Evolutionary conservation across 2,113 vertebrate species (phyloP).

Genomic region (Vulpes lagopus): DNA sequence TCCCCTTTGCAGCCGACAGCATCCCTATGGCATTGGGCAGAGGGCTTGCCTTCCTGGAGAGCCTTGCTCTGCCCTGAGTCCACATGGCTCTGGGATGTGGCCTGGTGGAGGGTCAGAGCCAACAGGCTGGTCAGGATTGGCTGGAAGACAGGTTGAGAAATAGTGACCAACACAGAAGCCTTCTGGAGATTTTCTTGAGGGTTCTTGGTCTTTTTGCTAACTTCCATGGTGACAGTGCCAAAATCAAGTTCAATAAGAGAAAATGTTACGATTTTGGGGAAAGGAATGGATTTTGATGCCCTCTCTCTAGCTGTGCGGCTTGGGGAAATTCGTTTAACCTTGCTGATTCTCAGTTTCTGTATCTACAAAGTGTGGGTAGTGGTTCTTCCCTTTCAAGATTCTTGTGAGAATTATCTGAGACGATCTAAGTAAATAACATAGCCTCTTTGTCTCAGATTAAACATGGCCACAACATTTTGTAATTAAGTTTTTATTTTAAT

Average conservation of each 20-base stretch:
- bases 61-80: neutral
- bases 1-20: neutral
- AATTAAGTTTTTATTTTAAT: neutral
- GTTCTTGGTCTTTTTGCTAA: neutral
- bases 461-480: neutral
- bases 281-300: neutral
- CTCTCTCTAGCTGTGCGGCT: neutral
- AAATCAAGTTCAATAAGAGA: neutral
- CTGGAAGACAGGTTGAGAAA: neutral
- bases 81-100: fast-evolving
- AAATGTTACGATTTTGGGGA: no score
- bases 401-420: neutral
- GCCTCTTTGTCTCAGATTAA: neutral
- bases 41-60: neutral
- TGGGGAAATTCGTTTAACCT: neutral
- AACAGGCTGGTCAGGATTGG: neutral
- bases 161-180: neutral
- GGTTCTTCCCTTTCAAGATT: neutral
- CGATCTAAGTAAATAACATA: neutral
- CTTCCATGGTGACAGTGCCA: no score
- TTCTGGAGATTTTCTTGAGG: neutral
- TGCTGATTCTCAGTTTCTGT: neutral
- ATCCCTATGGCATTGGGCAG: neutral
- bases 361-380: no score
- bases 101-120: neutral